Evolutionary conservation across 1,140 invertebrate genomes (phyloP).

Genomic region (Wasmannia auropunctata): DNA sequence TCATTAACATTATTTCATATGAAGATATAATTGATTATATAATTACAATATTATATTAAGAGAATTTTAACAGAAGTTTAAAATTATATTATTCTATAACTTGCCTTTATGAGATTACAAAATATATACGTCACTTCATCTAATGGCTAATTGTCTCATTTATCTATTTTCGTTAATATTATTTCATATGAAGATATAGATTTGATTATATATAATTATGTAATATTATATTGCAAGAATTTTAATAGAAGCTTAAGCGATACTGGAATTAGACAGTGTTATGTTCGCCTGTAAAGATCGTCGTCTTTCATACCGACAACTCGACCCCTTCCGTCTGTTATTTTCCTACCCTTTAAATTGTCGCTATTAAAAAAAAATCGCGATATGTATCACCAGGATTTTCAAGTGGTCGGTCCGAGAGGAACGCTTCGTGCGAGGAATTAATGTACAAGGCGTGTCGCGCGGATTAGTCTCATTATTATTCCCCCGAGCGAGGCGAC

Average conservation of each 20-base stretch:
- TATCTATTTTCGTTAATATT: not conserved
- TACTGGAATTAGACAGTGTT: not conserved
- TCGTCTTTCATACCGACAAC: not conserved
- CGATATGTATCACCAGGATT: constrained; percentile 58
- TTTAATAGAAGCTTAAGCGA: not conserved
- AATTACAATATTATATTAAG: not conserved
- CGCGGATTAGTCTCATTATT: constrained; percentile 80
- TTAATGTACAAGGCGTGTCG: constrained; percentile 77
- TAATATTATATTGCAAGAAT: not conserved
- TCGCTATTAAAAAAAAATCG: constrained; percentile 40
- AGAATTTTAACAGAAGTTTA: not conserved
- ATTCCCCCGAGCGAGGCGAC: constrained; percentile 72
- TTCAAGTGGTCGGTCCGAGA: constrained; percentile 56
- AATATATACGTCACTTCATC: not conserved
- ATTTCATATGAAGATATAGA: not conserved
- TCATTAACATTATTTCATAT: not conserved
- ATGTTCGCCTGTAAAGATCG: not conserved
- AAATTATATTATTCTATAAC: constrained; percentile 14
- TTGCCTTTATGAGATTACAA: not conserved
- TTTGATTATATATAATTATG: not conserved
- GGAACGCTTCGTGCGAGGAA: constrained; percentile 68
- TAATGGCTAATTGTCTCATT: not conserved
- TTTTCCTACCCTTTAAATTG: not conserved
- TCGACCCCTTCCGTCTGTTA: not conserved
- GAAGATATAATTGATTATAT: not conserved